Base-by-base conservation (phyloP, 2,888 invertebrate genomes). In the Catocala sponsa region DNA sequence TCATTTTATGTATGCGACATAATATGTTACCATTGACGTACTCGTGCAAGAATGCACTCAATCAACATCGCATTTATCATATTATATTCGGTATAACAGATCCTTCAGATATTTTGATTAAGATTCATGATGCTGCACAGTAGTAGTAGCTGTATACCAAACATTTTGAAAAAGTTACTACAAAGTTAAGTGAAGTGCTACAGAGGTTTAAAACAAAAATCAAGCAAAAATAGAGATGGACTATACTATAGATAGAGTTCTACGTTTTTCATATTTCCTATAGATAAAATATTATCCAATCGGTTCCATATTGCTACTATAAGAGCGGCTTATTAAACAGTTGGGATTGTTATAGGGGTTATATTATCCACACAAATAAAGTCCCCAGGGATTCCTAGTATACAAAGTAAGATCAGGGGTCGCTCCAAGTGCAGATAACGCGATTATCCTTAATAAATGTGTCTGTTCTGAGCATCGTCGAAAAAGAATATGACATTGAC, bases 401-500 rank as follows among this genome's bases (percentile, higher is more conserved):
- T 65, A 68, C 65, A 74, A 61, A 74, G 57, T 67, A 60, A 57
- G 75, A 75, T 63, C 72, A 75, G 44, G 64, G 69, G 66, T 77
- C 64, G 51, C 15, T 38, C 10, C 32, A n/a, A 68, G 57, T 62
- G 65, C 66, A 71, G 72, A 75, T 75, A 77, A 65, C 63, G 33
- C 56, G 57, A 66, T 74, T 60, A 68, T 63, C 55, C 42, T 32
- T 54, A 50, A 70, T 60, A 62, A 65, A 50, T 41, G 47, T 32
- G 53, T 51, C 53, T 51, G 51, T 54, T 59, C 32, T 54, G 50
- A 61, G 33, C 42, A 48, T 48, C 15, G 51, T 56, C 43, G 35
- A 55, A 55, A 46, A 52, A 47, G 52, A 58, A 58, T 63, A 57
- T 43, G 57, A 57, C 62, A 57, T 13, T 53, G 61, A 62, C 42